These are phyloP conservation scores for Bolborhynchus lineola DNA, from an alignment of 2,113 vertebrate species.

Conservation along the genomic window DNA sequence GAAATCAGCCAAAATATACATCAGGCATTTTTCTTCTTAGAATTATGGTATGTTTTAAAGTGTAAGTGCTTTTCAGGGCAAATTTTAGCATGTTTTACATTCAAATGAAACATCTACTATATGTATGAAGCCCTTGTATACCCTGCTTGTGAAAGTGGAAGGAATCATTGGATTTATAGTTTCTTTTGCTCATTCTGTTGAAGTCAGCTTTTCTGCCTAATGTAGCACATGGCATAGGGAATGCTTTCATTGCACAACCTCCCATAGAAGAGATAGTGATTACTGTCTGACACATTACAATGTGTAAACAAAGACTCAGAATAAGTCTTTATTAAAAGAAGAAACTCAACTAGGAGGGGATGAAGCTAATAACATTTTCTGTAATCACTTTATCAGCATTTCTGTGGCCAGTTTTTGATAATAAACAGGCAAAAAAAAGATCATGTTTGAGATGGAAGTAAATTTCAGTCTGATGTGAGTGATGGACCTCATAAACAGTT, in stretches of 20 bases:
- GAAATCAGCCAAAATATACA: slow-evolving; percentile 41
- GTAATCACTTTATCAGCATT: slow-evolving; percentile 54
- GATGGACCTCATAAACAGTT: slow-evolving; percentile 61
- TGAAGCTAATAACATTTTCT: slow-evolving; percentile 42
- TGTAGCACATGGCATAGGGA: not conserved
- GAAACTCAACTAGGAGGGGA: not conserved
- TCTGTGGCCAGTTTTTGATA: slow-evolving; percentile 44
- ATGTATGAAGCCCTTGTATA: not conserved
- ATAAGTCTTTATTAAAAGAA: not conserved
- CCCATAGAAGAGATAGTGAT: not conserved
- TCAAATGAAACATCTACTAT: not conserved
- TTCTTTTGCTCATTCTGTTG: not conserved
- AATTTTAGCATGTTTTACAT: slow-evolving; percentile 45
- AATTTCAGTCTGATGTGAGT: slow-evolving; percentile 57
- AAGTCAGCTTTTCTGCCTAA: slow-evolving; percentile 24
- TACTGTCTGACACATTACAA: not conserved
- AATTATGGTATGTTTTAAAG: slow-evolving; percentile 36
- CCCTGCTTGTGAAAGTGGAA: not conserved
- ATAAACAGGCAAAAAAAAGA: slow-evolving; percentile 38
- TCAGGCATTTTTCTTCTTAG: slow-evolving; percentile 14
- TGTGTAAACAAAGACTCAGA: not conserved
- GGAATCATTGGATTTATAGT: slow-evolving; percentile 24
- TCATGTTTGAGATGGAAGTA: slow-evolving; percentile 29
- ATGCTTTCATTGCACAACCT: not conserved
- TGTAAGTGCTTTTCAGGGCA: slow-evolving; percentile 16